Evolutionary conservation across 2,797 vertebrate species (phyloP), one percentile per base, ranked within the genome.

Genomic region (Spinus olivaceus): DNA sequence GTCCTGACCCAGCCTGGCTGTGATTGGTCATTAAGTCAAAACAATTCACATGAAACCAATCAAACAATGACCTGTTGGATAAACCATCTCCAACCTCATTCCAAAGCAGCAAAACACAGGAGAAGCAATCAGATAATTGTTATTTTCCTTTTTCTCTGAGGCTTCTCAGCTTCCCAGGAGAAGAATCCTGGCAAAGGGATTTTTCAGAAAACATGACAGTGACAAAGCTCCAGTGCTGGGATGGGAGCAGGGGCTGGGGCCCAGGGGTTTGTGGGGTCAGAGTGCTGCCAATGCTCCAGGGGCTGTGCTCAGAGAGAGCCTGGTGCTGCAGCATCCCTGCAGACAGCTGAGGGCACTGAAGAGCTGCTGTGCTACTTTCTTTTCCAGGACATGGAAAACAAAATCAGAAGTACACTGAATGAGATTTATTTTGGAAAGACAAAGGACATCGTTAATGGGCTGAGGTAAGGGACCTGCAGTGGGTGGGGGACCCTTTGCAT

Each of bases 351-450:
- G 1, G 0, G 6, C 15, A 28, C 15, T 92, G 1, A 85, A 44
- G 44, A 8, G 35, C 59, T 78, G 50, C 42, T 94, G 27, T 32
- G 51, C 63, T 22, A 2, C 60, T 94, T 92, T 91, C 73, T 25
- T 77, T 42, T 39, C 5, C 64, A 99, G 99, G 99, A 99, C 88
- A 99, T 99, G 99, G 99, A 99, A 98, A 99, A 99, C 97, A 99
- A 99, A 98, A 99, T 99, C 98, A 98, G 99, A 97, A 99, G 99
- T 98, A 99, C 99, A 42, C 98, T 99, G 98, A 99, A 99, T 42
- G 99, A 99, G 98, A 99, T 99, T 97, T 99, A 99, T 98, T 99
- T 99, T 97, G 99, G 99, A 84, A 99, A 99, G 97, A 99, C 99
- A 91, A 99, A 99, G 98, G 99, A 99, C 97, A 99, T 99, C 16